Percentiles rank a stretch among this genome's conserved stretches.
phyloP scores from a whole-genome alignment of 2,797 vertebrate genomes.

The Antennarius maculatus region DNA sequence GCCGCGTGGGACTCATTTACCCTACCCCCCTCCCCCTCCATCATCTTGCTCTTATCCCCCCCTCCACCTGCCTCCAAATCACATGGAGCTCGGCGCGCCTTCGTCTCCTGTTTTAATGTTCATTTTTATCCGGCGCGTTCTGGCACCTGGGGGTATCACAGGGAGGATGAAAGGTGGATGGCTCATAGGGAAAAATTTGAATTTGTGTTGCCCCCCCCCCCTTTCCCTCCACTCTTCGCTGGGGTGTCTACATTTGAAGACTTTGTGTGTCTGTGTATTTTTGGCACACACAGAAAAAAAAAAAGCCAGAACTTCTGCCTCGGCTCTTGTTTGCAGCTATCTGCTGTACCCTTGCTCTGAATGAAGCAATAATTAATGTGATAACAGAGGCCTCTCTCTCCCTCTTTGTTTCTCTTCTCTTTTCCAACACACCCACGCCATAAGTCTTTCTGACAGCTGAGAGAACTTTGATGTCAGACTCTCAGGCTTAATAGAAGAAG shows the following conservation, averaged over 20 bases:
- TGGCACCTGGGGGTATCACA: constrained; percentile 43
- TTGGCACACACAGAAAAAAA: constrained; percentile 20
- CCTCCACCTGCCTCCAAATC: constrained; percentile 21
- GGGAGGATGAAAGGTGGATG: constrained; percentile 51
- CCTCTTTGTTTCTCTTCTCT: constrained; percentile 24
- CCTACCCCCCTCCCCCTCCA: constrained; percentile 2
- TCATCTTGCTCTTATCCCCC: constrained; percentile 32
- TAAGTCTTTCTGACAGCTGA: constrained; percentile 38
- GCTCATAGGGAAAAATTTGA: constrained; percentile 38
- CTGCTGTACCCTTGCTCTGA: constrained; percentile 29
- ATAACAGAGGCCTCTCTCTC: constrained; percentile 30
- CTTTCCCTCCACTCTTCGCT: constrained; percentile 21
- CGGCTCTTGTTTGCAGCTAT: constrained; percentile 22
- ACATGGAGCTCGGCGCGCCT: constrained; percentile 33
- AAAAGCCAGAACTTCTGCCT: constrained; percentile 25
- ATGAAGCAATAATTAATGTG: constrained; percentile 63
- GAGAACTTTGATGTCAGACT: constrained; percentile 54
- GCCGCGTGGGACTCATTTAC: constrained; percentile 56
- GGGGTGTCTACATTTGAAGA: constrained; percentile 24
- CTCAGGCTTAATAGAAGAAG: constrained; percentile 21
- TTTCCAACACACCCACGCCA: constrained; percentile 22
- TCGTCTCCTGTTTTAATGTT: constrained; percentile 44
- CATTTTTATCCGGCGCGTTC: constrained; percentile 54
- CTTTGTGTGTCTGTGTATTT: constrained; percentile 40
- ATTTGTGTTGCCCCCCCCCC: constrained; percentile 14